A percentile compares a stretch with the other conserved stretches of the same genome.
phyloP scores from a whole-genome alignment of 1,140 invertebrate genomes.

The Drosophila persimilis region DNA sequence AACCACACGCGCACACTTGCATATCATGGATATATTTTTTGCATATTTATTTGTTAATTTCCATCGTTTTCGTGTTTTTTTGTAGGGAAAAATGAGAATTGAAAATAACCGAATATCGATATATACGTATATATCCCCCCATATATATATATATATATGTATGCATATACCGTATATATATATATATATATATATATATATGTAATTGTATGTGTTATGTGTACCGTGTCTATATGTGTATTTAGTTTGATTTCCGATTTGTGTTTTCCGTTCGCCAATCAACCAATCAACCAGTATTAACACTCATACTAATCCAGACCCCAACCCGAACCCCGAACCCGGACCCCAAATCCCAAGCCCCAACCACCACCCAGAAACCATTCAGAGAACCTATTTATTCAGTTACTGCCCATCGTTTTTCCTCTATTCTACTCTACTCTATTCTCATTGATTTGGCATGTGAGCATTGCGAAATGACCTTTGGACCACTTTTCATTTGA shows the following conservation, averaged over 20 bases:
- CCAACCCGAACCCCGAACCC: slow-evolving; percentile 9
- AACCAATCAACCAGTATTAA: slow-evolving; percentile 70
- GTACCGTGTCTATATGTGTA: slow-evolving; percentile 82
- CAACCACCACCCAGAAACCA: slow-evolving; percentile 23
- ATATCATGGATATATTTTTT: slow-evolving; percentile 45
- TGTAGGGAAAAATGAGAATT: slow-evolving; percentile 47
- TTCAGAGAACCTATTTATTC: slow-evolving; percentile 7
- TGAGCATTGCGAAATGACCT: slow-evolving; percentile 18
- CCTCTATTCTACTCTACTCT: not conserved
- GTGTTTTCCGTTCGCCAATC: slow-evolving; percentile 44
- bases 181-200: slow-evolving; percentile 37
- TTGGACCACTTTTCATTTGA: slow-evolving; percentile 6
- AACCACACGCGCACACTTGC: slow-evolving; percentile 18
- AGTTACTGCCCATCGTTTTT: slow-evolving; percentile 13
- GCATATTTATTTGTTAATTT: slow-evolving; percentile 41
- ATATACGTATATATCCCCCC: slow-evolving; percentile 44
- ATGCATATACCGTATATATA: slow-evolving; percentile 36
- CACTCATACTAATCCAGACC: slow-evolving; percentile 66
- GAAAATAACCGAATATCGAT: slow-evolving; percentile 67
- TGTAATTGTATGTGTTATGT: slow-evolving; percentile 77
- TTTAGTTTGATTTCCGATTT: slow-evolving; percentile 74
- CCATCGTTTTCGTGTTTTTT: slow-evolving; percentile 34
- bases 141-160: slow-evolving; percentile 54
- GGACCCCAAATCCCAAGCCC: slow-evolving; percentile 23
- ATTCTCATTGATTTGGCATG: slow-evolving; percentile 28